Evolutionary conservation across 92 coral and sea anemone genomes (phyloP), one percentile per base, ranked within the genome.

Genomic region (Phenganax marumi): DNA sequence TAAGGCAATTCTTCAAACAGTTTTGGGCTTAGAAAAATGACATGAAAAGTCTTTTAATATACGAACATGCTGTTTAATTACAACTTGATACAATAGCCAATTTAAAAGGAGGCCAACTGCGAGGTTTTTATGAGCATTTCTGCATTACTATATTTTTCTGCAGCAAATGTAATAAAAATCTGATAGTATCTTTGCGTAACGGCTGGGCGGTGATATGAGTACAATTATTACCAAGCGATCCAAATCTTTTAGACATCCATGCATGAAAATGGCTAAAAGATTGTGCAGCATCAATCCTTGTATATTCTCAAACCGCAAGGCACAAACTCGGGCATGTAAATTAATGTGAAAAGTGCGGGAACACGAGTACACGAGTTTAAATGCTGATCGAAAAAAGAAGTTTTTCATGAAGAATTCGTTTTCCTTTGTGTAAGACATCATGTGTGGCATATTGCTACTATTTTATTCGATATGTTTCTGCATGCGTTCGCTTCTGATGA

Each of bases 121-220:
- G 21, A 2, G 11, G 19, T 8, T 22, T 22, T 14, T 52, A 74
- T 25, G 43, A 33, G 43, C 43, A 33, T 33, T 33, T 33, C 43
- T 33, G 43, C 43, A 74, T 18, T 7, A 16, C 57, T 16, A 19
- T 52, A 46, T 74, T 74, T 46, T 53, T 46, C 9, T 51, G 46
- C 21, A 70, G 13, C 11, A 19, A 12, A 53, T 50, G 60, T 25
- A 52, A 74, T 51, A 76, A 9, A 33, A 43, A 50, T 54, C 57
- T 51, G 81, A 76, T 76, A 24, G 81, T 76, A 76, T 76, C 81
- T 57, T 76, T 21, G 68, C 68, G 62, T 22, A 56, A 76, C 81
- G 81, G 81, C 81, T 76, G 81, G 51, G 69, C 53, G 50, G 81
- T 26, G 52, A 14, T 24, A 25, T n/a, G 12, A 70, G 18, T 39